A percentile compares a stretch with the other conserved stretches of the same genome.
Evolutionary conservation across 2,113 vertebrate species (phyloP).

Genomic region (Daboia siamensis): DNA sequence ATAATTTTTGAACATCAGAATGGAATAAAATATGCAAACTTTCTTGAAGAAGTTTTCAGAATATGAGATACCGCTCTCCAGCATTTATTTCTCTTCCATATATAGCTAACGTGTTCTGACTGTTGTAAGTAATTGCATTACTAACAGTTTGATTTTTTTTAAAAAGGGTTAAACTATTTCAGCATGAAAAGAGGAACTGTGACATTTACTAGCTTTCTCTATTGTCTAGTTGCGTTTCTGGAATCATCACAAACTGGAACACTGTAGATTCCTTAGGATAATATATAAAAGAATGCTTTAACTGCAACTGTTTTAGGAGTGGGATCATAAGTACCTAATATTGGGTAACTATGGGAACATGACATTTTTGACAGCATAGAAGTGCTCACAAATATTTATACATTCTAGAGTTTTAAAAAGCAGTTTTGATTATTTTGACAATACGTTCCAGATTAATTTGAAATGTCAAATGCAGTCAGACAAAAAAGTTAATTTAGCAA

Average conservation of each 20-base stretch:
- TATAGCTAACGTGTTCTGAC: background rate
- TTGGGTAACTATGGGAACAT: background rate
- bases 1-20: background rate
- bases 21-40: background rate
- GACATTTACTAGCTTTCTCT: background rate
- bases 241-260: background rate
- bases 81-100: background rate
- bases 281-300: background rate
- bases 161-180: background rate
- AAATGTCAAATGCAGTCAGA: background rate
- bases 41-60: background rate
- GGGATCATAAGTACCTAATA: background rate
- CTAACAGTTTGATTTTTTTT: background rate
- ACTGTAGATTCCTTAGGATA: background rate
- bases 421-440: background rate
- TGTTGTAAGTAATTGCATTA: background rate
- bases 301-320: background rate
- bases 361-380: background rate
- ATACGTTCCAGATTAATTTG: background rate
- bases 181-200: background rate
- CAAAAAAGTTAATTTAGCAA: background rate
- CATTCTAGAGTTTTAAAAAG: background rate
- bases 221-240: background rate
- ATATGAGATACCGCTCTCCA: background rate
- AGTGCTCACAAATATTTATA: background rate